phyloP scores from a whole-genome alignment of 2,113 vertebrate genomes.

The Atractosteus spatula region DNA sequence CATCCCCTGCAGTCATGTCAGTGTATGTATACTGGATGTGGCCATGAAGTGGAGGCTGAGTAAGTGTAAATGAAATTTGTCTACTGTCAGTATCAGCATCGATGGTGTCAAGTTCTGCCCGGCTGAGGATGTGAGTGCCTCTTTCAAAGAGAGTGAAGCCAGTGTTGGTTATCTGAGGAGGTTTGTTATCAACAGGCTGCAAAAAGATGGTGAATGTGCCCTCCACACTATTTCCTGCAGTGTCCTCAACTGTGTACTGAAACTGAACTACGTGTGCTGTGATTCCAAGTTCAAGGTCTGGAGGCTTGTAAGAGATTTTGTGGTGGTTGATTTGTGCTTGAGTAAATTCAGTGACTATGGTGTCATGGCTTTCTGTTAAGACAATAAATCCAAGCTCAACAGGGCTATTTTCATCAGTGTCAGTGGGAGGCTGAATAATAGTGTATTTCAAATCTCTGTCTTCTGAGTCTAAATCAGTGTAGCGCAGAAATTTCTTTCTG shows the following conservation, averaged over 20 bases:
- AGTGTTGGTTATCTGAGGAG: slow-evolving; percentile 87
- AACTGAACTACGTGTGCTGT: slow-evolving; percentile 85
- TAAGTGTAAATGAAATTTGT: slow-evolving; percentile 79
- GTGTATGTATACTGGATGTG: slow-evolving; percentile 68
- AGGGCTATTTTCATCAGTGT: slow-evolving; percentile 82
- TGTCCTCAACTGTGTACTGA: slow-evolving; percentile 83
- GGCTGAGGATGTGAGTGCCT: slow-evolving; percentile 73
- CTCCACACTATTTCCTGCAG: slow-evolving; percentile 69
- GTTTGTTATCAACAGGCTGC: slow-evolving; percentile 89
- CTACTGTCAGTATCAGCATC: slow-evolving; percentile 80
- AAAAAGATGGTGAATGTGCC: slow-evolving; percentile 84
- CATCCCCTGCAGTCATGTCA: slow-evolving; percentile 66
- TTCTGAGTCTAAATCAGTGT: slow-evolving; percentile 88
- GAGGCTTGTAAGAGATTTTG: slow-evolving; percentile 87
- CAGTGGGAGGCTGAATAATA: slow-evolving; percentile 73
- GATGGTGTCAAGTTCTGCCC: slow-evolving; percentile 73
- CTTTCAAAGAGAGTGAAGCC: slow-evolving; percentile 80
- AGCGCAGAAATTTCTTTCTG: slow-evolving; percentile 81
- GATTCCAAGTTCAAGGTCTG: slow-evolving; percentile 84
- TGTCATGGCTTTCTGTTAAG: slow-evolving; percentile 78
- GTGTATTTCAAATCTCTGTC: slow-evolving; percentile 85
- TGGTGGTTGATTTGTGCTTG: slow-evolving; percentile 96
- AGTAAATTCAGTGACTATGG: slow-evolving; percentile 79
- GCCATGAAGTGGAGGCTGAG: slow-evolving; percentile 77
- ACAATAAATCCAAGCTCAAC: slow-evolving; percentile 75